Conservation (phyloP, 1,140 invertebrate species). For the Platyura marginata region DNA sequence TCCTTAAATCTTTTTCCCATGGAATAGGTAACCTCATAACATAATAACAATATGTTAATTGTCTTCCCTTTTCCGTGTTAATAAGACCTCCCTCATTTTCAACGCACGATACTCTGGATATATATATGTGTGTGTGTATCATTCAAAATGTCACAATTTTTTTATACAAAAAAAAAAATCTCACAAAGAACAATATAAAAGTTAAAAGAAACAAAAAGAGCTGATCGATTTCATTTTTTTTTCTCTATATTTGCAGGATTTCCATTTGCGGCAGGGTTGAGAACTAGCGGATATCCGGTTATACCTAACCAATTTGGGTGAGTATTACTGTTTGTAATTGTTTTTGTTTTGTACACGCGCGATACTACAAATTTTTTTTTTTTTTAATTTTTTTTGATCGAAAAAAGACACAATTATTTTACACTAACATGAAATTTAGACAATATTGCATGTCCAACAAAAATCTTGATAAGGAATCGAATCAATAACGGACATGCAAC, state of each 20-base stretch:
- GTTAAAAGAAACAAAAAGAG: not conserved
- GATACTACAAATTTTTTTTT: not conserved
- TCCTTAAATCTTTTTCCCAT: too few species aligned
- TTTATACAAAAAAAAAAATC: too few species aligned
- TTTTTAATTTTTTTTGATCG: not conserved
- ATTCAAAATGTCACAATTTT: too few species aligned
- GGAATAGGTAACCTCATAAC: too few species aligned
- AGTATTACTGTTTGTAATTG: not conserved
- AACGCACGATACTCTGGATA: too few species aligned
- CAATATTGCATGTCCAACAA: not conserved
- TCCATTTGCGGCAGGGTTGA: conserved; percentile 4
- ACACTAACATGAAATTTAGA: not conserved
- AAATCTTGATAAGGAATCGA: not conserved
- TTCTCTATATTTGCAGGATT: conserved; percentile 1
- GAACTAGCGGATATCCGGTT: conserved; percentile 5
- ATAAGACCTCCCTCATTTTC: too few species aligned
- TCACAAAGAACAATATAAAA: too few species aligned
- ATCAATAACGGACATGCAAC: too few species aligned
- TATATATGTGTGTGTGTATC: too few species aligned
- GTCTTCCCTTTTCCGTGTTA: too few species aligned
- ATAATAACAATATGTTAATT: too few species aligned
- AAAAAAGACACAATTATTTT: not conserved
- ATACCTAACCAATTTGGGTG: conserved; percentile 7
- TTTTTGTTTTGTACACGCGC: conserved; percentile 1
- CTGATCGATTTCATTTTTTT: not conserved